Evolutionary conservation across 2,888 invertebrate species (phyloP).

Genomic region (Biston stratarius): DNA sequence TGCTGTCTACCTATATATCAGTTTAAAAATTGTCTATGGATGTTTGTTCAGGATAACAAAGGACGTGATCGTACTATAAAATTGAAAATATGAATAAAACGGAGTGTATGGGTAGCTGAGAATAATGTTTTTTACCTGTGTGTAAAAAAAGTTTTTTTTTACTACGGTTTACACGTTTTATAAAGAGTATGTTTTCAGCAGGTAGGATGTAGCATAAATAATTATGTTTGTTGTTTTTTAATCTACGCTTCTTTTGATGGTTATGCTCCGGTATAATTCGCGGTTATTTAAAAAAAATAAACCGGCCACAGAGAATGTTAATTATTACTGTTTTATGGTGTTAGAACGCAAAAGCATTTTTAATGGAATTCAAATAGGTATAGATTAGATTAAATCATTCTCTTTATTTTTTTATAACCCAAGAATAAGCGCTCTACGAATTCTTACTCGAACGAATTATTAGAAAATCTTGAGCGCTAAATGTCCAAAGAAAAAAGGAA

Average conservation of each 20-base stretch:
- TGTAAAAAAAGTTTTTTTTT: not conserved
- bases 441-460: no score
- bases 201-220: not conserved
- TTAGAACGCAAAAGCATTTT: not conserved
- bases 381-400: not conserved
- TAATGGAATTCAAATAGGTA: not conserved
- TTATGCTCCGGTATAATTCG: not conserved
- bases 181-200: not conserved
- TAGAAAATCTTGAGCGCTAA: no score
- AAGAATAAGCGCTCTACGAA: no score
- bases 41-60: conserved; percentile 33
- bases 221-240: conserved; percentile 8
- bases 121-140: conserved; percentile 15
- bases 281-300: conserved; percentile 4
- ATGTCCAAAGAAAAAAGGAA: no score
- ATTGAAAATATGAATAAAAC: conserved; percentile 18
- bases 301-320: conserved; percentile 4
- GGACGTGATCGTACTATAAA: conserved; percentile 34
- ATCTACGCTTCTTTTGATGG: conserved; percentile 8
- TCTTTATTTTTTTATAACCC: not conserved
- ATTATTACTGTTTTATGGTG: not conserved
- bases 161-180: not conserved
- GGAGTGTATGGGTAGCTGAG: not conserved
- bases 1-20: not conserved
- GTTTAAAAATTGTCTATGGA: not conserved